Conservation (phyloP, 2,113 vertebrate species). For the Saccopteryx bilineata region DNA sequence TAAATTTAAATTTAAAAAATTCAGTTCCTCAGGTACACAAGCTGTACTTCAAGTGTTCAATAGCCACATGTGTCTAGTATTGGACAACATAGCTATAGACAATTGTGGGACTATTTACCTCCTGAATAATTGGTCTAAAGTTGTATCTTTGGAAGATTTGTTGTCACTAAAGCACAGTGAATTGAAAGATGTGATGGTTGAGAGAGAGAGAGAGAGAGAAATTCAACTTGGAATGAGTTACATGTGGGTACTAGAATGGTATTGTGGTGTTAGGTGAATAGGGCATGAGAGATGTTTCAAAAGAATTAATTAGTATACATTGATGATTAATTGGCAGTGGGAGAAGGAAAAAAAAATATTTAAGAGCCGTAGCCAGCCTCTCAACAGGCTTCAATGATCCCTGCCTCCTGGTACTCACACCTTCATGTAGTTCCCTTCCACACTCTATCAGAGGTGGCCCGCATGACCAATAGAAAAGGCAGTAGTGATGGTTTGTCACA, state of each 20-base stretch:
- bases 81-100: not conserved
- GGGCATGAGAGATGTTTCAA: not conserved
- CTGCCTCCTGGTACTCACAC: not conserved
- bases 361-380: not conserved
- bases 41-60: not conserved
- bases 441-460: not conserved
- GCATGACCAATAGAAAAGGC: not conserved
- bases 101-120: not conserved
- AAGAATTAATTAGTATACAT: not conserved
- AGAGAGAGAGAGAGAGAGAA: not conserved
- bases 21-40: not conserved
- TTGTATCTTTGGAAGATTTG: not conserved
- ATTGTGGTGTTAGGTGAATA: not conserved
- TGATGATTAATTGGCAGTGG: not conserved
- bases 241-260: no score
- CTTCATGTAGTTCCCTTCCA: not conserved
- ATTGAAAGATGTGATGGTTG: not conserved
- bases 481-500: not conserved
- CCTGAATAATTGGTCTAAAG: not conserved
- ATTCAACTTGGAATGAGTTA: not conserved
- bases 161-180: not conserved
- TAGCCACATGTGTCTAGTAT: not conserved
- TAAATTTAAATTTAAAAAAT: conserved; percentile 10
- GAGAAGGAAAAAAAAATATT: not conserved
- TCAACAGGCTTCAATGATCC: not conserved